Evolutionary conservation across 2,888 invertebrate genomes (phyloP), one percentile per base, ranked within the genome.

Genomic region (Crepidodera aurea): DNA sequence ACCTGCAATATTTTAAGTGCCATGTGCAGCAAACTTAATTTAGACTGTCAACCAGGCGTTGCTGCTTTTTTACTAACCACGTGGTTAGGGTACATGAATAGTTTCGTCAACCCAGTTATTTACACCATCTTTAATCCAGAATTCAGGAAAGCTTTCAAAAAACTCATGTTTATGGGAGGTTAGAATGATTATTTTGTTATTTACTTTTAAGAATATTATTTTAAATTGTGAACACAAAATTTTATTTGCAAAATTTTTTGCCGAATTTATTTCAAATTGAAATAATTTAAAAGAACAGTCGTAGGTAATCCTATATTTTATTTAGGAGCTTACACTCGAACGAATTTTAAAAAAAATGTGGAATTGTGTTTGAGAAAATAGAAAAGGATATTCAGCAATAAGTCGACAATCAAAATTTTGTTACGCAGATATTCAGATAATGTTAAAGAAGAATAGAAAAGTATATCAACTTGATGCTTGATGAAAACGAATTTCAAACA

Each of bases 1-100:
- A 94, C 96, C 1, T 96, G 97, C 84, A 97, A 96, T 82, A 95
- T 98, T 69, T 88, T 97, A 84, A 97, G 96, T 79, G 99, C 98
- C 7, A 89, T 98, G 80, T 98, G 98, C 84, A 92, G 92, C 74
- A 94, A 96, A 82, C 83, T 93, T 73, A 87, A 87, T 51, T 84
- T 87, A 71, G 86, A 89, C 68, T 94, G 92, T 80, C 89, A 90
- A 68, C 93, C 95, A 0, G 90, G 95, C 18, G 87, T 96, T 71
- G 90, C 92, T 16, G 92, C 91, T 51, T 98, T 98, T 82, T 92
- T 97, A 77, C 85, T 96, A 69, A 96, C 96, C 69, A 96, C 97
- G 22, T 99, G 98, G 98, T 86, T 98, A 61, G 98, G 98, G 51
- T 99, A 99, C 83, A 96, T 98, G 86, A 98, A 96, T 83, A 93